phyloP scores from a whole-genome alignment of 2,797 vertebrate genomes.

The Gymnoscopelus microlampas region DNA sequence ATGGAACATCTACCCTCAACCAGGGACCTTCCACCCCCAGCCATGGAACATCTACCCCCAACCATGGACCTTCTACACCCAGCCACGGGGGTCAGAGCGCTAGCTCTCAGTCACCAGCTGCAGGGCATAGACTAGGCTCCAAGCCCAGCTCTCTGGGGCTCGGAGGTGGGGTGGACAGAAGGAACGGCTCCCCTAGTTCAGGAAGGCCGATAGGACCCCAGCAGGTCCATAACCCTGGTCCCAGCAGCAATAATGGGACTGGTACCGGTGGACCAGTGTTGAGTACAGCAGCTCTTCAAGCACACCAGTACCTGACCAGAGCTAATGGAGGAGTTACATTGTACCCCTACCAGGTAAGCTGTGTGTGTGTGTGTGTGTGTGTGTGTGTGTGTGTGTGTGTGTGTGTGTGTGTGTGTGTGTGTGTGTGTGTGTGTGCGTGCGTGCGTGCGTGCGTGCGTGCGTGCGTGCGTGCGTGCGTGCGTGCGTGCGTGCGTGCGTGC shows the following conservation, averaged over 20 bases:
- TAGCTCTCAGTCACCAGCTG: conserved; percentile 55
- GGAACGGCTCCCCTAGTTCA: conserved; percentile 86
- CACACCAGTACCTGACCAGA: conserved; percentile 88
- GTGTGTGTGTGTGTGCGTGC: not conserved
- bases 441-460: not conserved
- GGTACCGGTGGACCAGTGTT: conserved; percentile 75
- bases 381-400: conserved; percentile 1
- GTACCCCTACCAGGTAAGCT: conserved; percentile 93
- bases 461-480: not conserved
- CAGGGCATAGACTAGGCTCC: conserved; percentile 82
- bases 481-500: conserved; percentile 3
- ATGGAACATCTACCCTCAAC: conserved; percentile 35
- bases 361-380: not conserved
- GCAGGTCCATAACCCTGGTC: conserved; percentile 79
- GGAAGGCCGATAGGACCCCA: conserved; percentile 84
- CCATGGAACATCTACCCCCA: conserved; percentile 58
- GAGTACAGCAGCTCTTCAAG: conserved; percentile 86
- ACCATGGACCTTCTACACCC: conserved; percentile 36
- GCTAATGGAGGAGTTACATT: conserved; percentile 93
- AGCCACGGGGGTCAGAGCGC: conserved; percentile 2
- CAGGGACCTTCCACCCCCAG: not conserved
- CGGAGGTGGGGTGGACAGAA: conserved; percentile 86
- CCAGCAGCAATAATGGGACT: conserved; percentile 23
- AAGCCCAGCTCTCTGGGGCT: conserved; percentile 94
- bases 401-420: conserved; percentile 2